Base-by-base conservation (phyloP, 1,140 invertebrate species). In the Drosophila pandora region DNA sequence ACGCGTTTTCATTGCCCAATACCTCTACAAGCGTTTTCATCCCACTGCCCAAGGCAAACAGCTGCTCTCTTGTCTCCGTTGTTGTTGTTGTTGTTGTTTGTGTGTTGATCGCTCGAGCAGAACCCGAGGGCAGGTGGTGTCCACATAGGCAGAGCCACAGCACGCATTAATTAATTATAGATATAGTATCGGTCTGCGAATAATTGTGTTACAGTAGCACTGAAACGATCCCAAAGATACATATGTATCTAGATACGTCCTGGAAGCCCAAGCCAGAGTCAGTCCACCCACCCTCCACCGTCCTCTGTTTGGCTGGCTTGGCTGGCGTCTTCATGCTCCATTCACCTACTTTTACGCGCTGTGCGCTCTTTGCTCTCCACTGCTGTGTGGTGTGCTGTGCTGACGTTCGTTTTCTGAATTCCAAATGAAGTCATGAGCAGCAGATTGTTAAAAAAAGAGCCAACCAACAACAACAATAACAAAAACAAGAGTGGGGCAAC, bases 261-360 rank as follows among this genome's bases (percentile, higher is more conserved):
- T 28, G 25, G 25, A 17, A 17, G 17, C 17, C 0, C 6, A 32
- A 30, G 30, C 30, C 30, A 30, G 25, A 28, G 25, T 28, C 25
- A 28, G 25, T 28, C 25, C 6, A 28, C 5, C 25, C 25, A 6
- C 25, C 25, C 25, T 28, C 25, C 22, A 32, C 28, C 48, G 5
- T 10, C 28, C 9, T 41, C 50, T 30, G 37, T 28, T 54, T 3
- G 34, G 10, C 10, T 12, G 34, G 10, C 34, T 37, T 12, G 25
- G 52, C 32, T 57, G 62, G 65, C 56, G 70, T 75, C 73, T 83
- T 84, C 78, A 83, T 90, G 87, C 87, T 90, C 87, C 87, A 90
- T 87, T 90, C 87, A 90, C 87, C 87, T 90, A 90, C 87, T 78
- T 90, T 90, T 88, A 88, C 68, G 87, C 81, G 72, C 69, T 85